Base-by-base conservation (phyloP, 1,140 invertebrate genomes). In the Babylonia areolata region DNA sequence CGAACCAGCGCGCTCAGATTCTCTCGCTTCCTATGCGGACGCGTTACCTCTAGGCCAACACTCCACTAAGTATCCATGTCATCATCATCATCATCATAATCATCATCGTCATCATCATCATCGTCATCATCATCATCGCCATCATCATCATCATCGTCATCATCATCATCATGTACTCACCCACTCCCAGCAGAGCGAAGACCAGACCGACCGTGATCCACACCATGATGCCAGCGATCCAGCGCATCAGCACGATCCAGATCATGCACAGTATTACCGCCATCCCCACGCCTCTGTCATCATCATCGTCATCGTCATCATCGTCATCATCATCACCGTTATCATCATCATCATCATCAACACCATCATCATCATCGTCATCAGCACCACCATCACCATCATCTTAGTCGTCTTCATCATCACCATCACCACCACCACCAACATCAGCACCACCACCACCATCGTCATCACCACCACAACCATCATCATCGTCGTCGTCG, bases 161-260 rank as follows among this genome's bases (percentile, higher is more conserved):
- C 46, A 51, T 51, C 46, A 51, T 51, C 46, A 51, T 51, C 46
- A 51, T n/a, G n/a, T 17, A 51, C 78, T 94, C 95, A 96, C 97
- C 96, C 93, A 96, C 97, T 77, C 94, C 94, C 12, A 98, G 95
- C 0, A 97, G 91, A 0, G 92, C 95, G 35, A 98, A 93, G 0
- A 98, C 95, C 3, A 95, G 95, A 37, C 97, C 90, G 54, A 99
- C 96, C 15, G 97, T 97, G 15, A 96, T 88, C 97, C 98, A 99
- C 0, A 99, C 96, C 91, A 99, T 96, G 0, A 97, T 95, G 3
- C 96, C 96, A 15, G 98, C 97, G 9, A 99, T 94, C 96, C 97
- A 98, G 89, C 98, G 95, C 95, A 99, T 96, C 23, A 99, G 92
- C 1, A 97, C 92, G 85, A 99, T 99, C 95, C 98, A 99, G 23